Evolutionary conservation across 2,888 invertebrate genomes (phyloP).

Genomic region (Cantharis nigra): DNA sequence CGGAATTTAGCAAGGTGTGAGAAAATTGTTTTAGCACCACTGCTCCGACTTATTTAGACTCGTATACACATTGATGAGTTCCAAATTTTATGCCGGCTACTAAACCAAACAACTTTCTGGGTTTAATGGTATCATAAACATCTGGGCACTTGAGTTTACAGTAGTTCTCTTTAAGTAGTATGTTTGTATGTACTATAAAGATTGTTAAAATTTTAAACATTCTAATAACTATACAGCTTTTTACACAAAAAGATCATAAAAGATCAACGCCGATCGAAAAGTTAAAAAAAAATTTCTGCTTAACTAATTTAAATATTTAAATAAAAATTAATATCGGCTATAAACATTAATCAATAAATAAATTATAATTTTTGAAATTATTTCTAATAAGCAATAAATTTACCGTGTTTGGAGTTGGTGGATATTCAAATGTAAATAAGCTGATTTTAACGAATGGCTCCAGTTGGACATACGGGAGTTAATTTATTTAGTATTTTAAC

Average conservation of each 20-base stretch:
- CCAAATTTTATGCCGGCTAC: constrained; percentile 49
- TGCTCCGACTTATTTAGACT: constrained; percentile 8
- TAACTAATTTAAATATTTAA: background rate
- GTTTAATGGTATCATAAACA: constrained; percentile 50
- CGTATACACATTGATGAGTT: constrained; percentile 49
- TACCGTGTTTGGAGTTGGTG: background rate
- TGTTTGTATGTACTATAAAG: constrained; percentile 50
- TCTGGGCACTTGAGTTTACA: constrained; percentile 51
- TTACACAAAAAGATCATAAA: background rate
- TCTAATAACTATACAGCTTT: background rate
- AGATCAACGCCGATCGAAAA: too few relatives aligned
- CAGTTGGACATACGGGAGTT: background rate
- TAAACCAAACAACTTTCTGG: constrained; percentile 48
- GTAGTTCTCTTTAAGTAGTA: constrained; percentile 51
- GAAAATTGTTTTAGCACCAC: background rate
- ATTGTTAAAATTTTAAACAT: constrained; percentile 48
- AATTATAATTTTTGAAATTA: background rate
- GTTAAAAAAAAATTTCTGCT: background rate
- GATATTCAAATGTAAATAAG: background rate
- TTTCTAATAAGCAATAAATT: constrained; percentile 1
- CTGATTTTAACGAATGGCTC: background rate
- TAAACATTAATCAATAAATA: background rate
- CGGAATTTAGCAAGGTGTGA: background rate
- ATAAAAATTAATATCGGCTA: background rate
- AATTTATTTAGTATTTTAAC: background rate